Percentiles rank a stretch among this genome's conserved stretches.
These are phyloP conservation scores for Holcopasites calliopsidis DNA, from an alignment of 1,140 invertebrate genomes.

Conservation along the genomic window DNA sequence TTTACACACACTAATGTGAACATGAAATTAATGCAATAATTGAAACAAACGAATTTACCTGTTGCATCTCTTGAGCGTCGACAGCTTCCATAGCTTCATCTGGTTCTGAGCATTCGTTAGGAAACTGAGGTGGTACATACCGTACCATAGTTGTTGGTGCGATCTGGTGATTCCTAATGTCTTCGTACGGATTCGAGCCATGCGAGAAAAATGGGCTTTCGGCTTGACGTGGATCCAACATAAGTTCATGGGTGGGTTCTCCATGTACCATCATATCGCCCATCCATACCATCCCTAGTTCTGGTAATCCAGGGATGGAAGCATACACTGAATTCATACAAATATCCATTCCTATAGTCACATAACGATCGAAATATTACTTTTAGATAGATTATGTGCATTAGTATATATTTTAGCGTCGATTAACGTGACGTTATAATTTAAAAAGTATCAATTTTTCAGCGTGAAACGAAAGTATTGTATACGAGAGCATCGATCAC, in stretches of 20 bases:
- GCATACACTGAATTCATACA: conserved; percentile 78
- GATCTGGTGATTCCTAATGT: conserved; percentile 80
- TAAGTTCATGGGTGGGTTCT: conserved; percentile 81
- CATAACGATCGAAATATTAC: conserved; percentile 50
- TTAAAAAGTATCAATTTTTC: background rate
- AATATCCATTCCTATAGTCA: conserved; percentile 66
- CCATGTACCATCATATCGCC: conserved; percentile 82
- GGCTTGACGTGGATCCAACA: conserved; percentile 80
- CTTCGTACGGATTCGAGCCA: conserved; percentile 81
- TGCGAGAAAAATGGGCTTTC: conserved; percentile 82
- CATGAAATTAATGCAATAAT: background rate
- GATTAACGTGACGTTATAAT: conserved; percentile 6
- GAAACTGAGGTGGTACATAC: conserved; percentile 73
- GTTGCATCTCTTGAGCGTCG: conserved; percentile 74
- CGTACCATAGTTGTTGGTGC: conserved; percentile 80
- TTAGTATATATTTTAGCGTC: conserved; percentile 23
- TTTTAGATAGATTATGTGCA: conserved; percentile 11
- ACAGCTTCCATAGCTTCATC: conserved; percentile 76
- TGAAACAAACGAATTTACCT: conserved; percentile 59
- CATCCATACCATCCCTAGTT: conserved; percentile 88
- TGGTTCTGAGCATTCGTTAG: conserved; percentile 75
- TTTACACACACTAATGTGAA: background rate
- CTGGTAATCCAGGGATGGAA: conserved; percentile 80
- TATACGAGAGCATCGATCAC: background rate
- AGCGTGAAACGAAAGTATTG: background rate